Evolutionary conservation across 2,888 invertebrate species (phyloP).

Genomic region (Corbicula japonica): DNA sequence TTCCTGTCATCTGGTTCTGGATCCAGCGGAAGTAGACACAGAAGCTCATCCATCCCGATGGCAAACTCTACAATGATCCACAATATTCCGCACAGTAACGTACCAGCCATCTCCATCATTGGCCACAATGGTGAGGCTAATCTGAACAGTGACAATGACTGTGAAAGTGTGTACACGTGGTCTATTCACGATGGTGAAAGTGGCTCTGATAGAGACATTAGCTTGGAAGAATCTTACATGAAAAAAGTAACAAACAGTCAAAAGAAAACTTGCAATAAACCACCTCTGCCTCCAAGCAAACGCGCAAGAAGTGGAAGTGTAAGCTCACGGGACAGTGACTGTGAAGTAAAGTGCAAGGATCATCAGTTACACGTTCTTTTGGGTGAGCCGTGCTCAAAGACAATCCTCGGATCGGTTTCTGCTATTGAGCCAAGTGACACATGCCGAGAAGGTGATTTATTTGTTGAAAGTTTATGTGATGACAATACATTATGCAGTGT

Average conservation of each 20-base stretch:
- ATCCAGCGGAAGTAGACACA: conserved; percentile 57
- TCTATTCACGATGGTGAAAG: conserved; percentile 74
- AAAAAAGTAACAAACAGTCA: conserved; percentile 65
- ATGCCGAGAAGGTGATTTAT: conserved; percentile 62
- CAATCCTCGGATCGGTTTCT: conserved; percentile 67
- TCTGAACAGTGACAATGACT: conserved; percentile 66
- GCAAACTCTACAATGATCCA: conserved; percentile 66
- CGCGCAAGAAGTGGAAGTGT: conserved; percentile 64
- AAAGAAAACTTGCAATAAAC: conserved; percentile 52
- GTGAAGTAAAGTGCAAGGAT: conserved; percentile 58
- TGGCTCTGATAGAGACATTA: conserved; percentile 70
- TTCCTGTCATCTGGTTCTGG: conserved; percentile 65
- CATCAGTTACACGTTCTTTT: conserved; percentile 67
- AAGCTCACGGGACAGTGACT: conserved; percentile 65
- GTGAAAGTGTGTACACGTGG: conserved; percentile 79
- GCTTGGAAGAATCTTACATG: conserved; percentile 75
- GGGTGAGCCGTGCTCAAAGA: conserved; percentile 66
- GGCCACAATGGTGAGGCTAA: conserved; percentile 40
- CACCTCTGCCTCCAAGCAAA: conserved; percentile 68
- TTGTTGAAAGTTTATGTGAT: conserved; percentile 70
- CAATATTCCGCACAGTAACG: conserved; percentile 39
- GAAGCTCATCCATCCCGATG: conserved; percentile 54
- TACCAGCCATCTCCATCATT: conserved; percentile 49
- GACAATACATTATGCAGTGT: conserved; percentile 58
- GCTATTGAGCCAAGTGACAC: conserved; percentile 70